phyloP scores from a whole-genome alignment of 2,888 invertebrate genomes.

The Pollenia amentaria region DNA sequence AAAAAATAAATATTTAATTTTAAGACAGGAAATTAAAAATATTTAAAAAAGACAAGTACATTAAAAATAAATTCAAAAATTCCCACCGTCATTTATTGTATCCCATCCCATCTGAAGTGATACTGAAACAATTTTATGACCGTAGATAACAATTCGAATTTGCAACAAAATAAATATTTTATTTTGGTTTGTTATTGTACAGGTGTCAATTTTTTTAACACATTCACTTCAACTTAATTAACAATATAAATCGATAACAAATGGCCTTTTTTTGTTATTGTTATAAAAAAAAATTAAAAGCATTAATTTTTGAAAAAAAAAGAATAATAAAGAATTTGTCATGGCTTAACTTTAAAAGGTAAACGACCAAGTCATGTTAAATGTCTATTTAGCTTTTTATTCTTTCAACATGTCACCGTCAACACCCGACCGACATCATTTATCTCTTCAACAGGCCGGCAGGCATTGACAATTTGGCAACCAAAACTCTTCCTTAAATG shows the following conservation, averaged over 20 bases:
- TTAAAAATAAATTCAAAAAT: too few relatives aligned
- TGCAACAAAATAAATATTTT: too few relatives aligned
- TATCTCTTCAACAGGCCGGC: constrained; percentile 33
- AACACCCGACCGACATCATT: constrained; percentile 79
- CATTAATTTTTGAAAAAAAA: constrained; percentile 34
- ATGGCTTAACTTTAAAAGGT: constrained; percentile 51
- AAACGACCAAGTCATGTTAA: constrained; percentile 67
- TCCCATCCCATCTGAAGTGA: too few relatives aligned
- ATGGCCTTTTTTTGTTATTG: constrained; percentile 19
- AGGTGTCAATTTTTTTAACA: neutral
- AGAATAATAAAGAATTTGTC: constrained; percentile 63
- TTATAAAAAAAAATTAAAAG: constrained; percentile 17
- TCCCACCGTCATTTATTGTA: too few relatives aligned
- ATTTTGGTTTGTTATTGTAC: neutral
- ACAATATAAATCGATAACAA: constrained; percentile 5
- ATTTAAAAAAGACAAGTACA: too few relatives aligned
- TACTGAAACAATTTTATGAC: too few relatives aligned
- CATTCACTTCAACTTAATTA: neutral
- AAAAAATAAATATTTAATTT: too few relatives aligned
- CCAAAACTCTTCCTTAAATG: constrained; percentile 51
- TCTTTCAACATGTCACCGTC: constrained; percentile 76
- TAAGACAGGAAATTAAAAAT: too few relatives aligned
- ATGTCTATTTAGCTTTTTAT: constrained; percentile 62
- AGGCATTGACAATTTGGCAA: constrained; percentile 57
- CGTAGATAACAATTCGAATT: too few relatives aligned